Evolutionary conservation across 2,797 vertebrate species (phyloP), one percentile per base, ranked within the genome.

Genomic region (Intellagama lesueurii): DNA sequence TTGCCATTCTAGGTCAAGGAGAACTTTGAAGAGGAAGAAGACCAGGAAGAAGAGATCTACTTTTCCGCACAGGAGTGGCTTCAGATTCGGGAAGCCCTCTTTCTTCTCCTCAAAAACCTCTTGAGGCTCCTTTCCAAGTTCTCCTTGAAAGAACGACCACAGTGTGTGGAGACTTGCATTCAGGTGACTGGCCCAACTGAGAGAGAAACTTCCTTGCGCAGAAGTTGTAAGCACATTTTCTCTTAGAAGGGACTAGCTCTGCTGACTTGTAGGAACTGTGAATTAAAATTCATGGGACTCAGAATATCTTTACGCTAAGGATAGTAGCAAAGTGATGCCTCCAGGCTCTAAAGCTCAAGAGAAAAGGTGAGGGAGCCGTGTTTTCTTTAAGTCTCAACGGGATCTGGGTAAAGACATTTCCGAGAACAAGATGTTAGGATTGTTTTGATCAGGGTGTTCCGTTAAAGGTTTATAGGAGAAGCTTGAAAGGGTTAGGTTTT

Each of bases 121-220:
- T 96, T 99, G 70, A 96, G 96, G 26, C 97, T 99, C 86, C 96
- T 99, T 1, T 94, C 96, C 1, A 98, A 95, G 7, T 98, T 99
- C 91, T 96, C 98, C 0, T 96, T 99, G 1, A 98, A 97, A 91
- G 98, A 98, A 91, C 97, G 97, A 69, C 97, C 97, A 6, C 97
- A 98, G 5, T 98, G 96, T 66, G 64, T 97, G 70, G 96, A 96
- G 89, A 97, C 94, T 86, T 98, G 97, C 93, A 93, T 98, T 60
- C 96, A 98, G 98, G 99, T 99, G 87, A 94, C 82, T 64, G 14
- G 47, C 49, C 30, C 80, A 19, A 6, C 73, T 24, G 7, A 0
- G 44, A 52, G 12, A 12, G 16, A 4, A 1, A 19, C 14, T 32
- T 7, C n/a, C 24, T 56, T 35, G 12, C 6, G 7, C 4, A 12